phyloP scores from a whole-genome alignment of 2,113 vertebrate species.

The Calonectris borealis region DNA sequence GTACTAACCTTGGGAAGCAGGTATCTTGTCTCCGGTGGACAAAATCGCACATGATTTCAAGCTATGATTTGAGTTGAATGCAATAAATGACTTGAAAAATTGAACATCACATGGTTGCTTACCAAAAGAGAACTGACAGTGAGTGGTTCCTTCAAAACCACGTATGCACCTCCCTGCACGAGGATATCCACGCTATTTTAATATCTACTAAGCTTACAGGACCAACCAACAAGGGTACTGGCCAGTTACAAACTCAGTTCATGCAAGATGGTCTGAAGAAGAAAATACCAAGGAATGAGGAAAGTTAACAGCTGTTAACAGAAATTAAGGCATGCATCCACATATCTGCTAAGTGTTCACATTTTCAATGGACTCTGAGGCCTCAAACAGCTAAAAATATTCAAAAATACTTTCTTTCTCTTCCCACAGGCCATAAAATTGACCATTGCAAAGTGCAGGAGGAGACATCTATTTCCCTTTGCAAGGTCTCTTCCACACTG shows the following conservation, averaged over 20 bases:
- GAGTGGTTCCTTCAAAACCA: not conserved
- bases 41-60: not conserved
- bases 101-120: not conserved
- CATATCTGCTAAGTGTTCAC: fast-evolving
- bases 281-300: not conserved
- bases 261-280: not conserved
- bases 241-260: not conserved
- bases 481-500: not conserved
- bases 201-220: not conserved
- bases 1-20: not conserved
- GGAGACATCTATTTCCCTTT: not conserved
- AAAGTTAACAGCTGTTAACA: not conserved
- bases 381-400: not conserved
- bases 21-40: not conserved
- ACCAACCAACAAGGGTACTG: not conserved
- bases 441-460: not conserved
- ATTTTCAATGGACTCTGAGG: not conserved
- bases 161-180: not conserved
- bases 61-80: not conserved
- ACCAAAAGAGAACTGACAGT: not conserved
- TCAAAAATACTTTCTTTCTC: not conserved
- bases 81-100: not conserved
- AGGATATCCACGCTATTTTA: not conserved
- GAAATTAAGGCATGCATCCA: not conserved
- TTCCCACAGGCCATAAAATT: not conserved